phyloP scores from a whole-genome alignment of 2,888 invertebrate species.

The Trachelus tabidus region DNA sequence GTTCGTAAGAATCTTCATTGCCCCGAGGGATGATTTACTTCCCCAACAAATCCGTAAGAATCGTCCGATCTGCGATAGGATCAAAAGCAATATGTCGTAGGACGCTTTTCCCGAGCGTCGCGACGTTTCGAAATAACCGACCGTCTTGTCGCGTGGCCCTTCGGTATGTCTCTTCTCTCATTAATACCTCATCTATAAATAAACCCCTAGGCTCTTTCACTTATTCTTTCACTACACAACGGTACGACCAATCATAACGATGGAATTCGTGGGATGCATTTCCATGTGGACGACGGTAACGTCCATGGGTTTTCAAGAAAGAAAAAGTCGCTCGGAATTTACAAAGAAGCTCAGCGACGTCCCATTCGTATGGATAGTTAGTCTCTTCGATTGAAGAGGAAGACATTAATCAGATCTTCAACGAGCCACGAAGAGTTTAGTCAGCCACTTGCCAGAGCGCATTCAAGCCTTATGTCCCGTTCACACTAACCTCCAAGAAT shows the following conservation, averaged over 20 bases:
- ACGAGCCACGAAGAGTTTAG: too few species aligned
- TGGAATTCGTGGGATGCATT: constrained; percentile 15
- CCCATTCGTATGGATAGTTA: not conserved
- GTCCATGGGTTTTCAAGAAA: not conserved
- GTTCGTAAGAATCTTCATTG: too few species aligned
- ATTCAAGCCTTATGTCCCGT: too few species aligned
- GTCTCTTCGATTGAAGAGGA: not conserved
- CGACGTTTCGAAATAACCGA: constrained; percentile 19
- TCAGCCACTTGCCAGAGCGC: too few species aligned
- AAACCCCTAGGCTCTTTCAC: constrained; percentile 15
- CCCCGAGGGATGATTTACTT: too few species aligned
- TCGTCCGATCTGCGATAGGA: too few species aligned
- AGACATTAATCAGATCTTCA: too few species aligned
- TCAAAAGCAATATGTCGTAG: too few species aligned
- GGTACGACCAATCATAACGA: constrained; percentile 18
- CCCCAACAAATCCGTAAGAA: too few species aligned
- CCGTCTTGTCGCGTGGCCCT: constrained; percentile 21
- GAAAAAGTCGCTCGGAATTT: not conserved
- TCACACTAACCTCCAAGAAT: too few species aligned
- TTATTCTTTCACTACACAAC: constrained; percentile 16
- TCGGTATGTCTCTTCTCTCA: constrained; percentile 21
- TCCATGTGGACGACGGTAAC: not conserved
- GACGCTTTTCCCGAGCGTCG: not conserved
- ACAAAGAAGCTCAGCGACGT: not conserved
- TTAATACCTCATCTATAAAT: constrained; percentile 24